Evolutionary conservation across 2,113 vertebrate species (phyloP).

Genomic region (Mesocricetus auratus): DNA sequence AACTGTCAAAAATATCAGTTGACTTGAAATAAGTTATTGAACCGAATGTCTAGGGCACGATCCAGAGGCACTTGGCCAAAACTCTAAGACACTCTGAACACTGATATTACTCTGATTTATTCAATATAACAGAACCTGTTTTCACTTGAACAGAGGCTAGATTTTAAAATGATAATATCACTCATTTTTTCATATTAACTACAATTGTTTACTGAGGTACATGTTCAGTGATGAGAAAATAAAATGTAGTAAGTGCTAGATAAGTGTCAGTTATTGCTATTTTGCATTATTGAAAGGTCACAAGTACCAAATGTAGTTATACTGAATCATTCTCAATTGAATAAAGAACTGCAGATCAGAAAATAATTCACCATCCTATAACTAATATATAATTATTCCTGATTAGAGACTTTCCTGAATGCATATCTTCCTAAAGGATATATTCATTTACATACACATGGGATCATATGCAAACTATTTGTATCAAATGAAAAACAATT

Average conservation of each 20-base stretch:
- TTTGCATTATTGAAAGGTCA: background rate
- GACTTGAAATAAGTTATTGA: conserved; percentile 49
- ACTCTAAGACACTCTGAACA: background rate
- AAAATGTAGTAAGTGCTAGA: background rate
- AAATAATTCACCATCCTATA: background rate
- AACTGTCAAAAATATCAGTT: conserved; percentile 48
- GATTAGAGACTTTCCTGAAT: background rate
- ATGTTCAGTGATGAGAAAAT: background rate
- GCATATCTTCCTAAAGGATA: background rate
- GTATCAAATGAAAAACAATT: background rate
- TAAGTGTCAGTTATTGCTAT: background rate
- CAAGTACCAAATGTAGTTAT: background rate
- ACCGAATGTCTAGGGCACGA: background rate
- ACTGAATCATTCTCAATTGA: background rate
- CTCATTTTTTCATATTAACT: background rate
- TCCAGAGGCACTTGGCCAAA: background rate
- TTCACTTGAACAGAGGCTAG: background rate
- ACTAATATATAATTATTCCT: background rate
- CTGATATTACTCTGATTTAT: background rate
- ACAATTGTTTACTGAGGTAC: background rate
- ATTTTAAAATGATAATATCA: background rate
- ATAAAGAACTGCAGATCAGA: background rate
- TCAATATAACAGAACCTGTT: background rate
- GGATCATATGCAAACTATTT: background rate
- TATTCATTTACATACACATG: fast-evolving